These are phyloP conservation scores for Anhinga anhinga DNA, from an alignment of 2,113 vertebrate species.

Conservation along the genomic window DNA sequence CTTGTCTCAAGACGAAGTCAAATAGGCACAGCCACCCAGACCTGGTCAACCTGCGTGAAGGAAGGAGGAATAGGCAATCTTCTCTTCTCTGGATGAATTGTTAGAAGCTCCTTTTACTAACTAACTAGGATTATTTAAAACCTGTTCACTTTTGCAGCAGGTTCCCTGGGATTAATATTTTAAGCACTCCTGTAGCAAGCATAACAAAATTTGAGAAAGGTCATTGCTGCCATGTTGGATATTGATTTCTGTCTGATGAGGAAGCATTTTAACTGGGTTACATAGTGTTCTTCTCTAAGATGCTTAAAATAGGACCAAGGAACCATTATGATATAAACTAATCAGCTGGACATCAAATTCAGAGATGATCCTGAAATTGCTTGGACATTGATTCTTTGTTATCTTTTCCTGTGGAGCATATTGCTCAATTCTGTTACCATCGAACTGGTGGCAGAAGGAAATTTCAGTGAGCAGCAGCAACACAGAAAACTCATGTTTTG, in stretches of 20 bases:
- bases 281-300: background rate
- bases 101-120: background rate
- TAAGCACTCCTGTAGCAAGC: rapidly evolving
- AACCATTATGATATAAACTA: conserved; percentile 18
- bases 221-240: background rate
- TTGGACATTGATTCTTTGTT: conserved; percentile 21
- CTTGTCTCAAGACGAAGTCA: background rate
- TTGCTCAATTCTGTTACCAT: conserved; percentile 19
- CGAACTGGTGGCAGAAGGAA: background rate
- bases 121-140: background rate
- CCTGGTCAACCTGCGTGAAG: background rate
- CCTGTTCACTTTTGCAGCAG: background rate
- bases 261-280: background rate
- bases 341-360: conserved; percentile 34
- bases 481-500: background rate
- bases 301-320: background rate
- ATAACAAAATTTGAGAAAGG: background rate
- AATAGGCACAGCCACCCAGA: background rate
- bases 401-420: conserved; percentile 18
- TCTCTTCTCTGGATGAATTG: background rate
- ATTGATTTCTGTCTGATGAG: background rate
- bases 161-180: background rate
- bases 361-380: conserved; percentile 34
- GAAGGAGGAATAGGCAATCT: background rate
- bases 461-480: background rate